Conservation (phyloP, 2,888 invertebrate genomes). For the Clanis bilineata region DNA sequence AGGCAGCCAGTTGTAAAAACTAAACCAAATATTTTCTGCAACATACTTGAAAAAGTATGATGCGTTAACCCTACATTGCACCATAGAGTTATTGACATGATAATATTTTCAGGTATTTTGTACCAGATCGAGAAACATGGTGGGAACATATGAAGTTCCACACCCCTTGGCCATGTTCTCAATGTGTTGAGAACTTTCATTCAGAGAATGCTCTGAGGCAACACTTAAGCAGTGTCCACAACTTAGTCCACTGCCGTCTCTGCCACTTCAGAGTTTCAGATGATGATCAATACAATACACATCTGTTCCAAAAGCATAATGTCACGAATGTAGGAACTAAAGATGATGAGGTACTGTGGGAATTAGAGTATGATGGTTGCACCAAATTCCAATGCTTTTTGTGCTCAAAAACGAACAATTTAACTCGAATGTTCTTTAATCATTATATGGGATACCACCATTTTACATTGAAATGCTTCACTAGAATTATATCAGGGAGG, state of each 20-base stretch:
- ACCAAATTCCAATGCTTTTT: conserved; percentile 62
- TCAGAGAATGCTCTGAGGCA: conserved; percentile 53
- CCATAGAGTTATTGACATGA: background rate
- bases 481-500: conserved; percentile 58
- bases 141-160: conserved; percentile 62
- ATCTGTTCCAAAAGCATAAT: conserved; percentile 69
- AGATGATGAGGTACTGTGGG: conserved; percentile 61
- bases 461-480: conserved; percentile 72
- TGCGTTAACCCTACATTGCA: no score
- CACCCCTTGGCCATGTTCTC: conserved; percentile 73
- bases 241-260: conserved; percentile 69
- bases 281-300: conserved; percentile 61
- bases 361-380: conserved; percentile 52
- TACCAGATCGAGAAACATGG: conserved; percentile 67
- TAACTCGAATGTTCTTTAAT: conserved; percentile 56
- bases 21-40: no score
- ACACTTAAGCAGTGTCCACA: conserved; percentile 60
- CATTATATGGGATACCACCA: conserved; percentile 75
- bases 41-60: no score
- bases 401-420: conserved; percentile 59
- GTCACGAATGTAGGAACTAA: conserved; percentile 55
- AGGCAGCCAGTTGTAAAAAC: no score
- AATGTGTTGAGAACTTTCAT: conserved; percentile 62
- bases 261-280: conserved; percentile 68
- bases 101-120: conserved; percentile 62